Conservation (phyloP, 2,797 vertebrate species). For the Bradypus variegatus region DNA sequence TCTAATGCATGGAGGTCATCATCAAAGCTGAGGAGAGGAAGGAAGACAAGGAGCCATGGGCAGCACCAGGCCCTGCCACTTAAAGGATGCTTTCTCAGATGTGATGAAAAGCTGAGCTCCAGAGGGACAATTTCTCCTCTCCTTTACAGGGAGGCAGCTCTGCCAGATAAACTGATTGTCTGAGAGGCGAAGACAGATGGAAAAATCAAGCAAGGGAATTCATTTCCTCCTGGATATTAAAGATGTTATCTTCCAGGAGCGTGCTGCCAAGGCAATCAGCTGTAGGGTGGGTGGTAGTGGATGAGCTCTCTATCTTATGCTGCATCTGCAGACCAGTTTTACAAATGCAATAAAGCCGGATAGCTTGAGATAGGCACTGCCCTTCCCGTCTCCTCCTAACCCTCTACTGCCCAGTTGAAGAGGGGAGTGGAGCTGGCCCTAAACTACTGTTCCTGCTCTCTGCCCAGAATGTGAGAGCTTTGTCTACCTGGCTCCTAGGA, state of each 20-base stretch:
- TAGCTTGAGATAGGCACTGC: not conserved
- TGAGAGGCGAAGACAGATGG: not conserved
- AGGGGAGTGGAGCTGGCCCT: not conserved
- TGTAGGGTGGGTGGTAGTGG: not conserved
- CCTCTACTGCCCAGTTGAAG: not conserved
- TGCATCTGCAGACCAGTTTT: conserved; percentile 12
- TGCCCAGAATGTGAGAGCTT: not conserved
- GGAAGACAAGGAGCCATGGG: not conserved
- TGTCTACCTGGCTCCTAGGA: not conserved
- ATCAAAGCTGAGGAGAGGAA: not conserved
- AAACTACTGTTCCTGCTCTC: not conserved
- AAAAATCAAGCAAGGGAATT: conserved; percentile 24
- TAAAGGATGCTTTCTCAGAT: not conserved
- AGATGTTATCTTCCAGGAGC: conserved; percentile 69
- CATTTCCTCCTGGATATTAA: conserved; percentile 71
- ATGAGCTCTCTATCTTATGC: not conserved
- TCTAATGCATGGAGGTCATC: not conserved
- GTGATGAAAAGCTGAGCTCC: not conserved
- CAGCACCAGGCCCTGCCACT: not conserved
- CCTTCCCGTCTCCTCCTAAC: not conserved
- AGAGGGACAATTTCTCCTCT: not conserved
- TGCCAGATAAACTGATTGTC: conserved; percentile 10
- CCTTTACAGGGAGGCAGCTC: not conserved
- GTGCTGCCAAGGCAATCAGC: not conserved
- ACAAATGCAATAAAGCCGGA: not conserved